phyloP scores from a whole-genome alignment of 92 coral and sea anemone species.

The Meandrina meandrites region DNA sequence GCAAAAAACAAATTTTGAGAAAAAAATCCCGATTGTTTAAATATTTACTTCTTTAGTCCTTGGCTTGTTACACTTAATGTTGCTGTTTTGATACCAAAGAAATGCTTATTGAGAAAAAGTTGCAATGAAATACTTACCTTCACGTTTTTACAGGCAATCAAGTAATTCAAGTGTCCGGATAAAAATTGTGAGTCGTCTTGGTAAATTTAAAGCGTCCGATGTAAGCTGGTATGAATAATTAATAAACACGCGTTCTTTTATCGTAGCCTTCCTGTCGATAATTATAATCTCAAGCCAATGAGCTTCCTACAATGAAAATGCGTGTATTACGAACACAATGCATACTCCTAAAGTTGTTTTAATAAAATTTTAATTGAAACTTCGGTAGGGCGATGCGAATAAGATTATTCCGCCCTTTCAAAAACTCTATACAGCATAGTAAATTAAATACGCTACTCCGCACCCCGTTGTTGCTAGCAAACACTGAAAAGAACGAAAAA shows the following conservation, averaged over 20 bases:
- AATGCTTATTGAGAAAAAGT: neutral
- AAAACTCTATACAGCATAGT: neutral
- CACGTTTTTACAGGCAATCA: neutral
- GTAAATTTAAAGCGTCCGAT: neutral
- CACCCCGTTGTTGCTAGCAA: neutral
- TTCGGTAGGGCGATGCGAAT: neutral
- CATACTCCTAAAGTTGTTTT: neutral
- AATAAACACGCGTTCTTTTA: neutral
- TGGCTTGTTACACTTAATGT: neutral
- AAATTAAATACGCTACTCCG: neutral
- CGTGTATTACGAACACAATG: neutral
- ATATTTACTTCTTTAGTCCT: neutral
- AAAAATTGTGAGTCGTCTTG: neutral
- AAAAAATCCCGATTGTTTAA: neutral
- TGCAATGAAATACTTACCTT: neutral
- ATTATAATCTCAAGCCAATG: neutral
- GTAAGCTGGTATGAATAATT: neutral
- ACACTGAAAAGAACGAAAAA: neutral
- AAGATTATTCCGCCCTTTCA: neutral
- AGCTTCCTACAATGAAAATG: neutral
- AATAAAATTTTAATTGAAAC: neutral
- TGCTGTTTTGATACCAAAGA: neutral
- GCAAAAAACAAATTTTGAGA: neutral
- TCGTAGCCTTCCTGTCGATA: neutral
- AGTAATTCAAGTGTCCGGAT: slow-evolving; percentile 5